These are phyloP conservation scores for Drepanosiphum platanoidis DNA, from an alignment of 2,888 invertebrate genomes.

Conservation along the genomic window DNA sequence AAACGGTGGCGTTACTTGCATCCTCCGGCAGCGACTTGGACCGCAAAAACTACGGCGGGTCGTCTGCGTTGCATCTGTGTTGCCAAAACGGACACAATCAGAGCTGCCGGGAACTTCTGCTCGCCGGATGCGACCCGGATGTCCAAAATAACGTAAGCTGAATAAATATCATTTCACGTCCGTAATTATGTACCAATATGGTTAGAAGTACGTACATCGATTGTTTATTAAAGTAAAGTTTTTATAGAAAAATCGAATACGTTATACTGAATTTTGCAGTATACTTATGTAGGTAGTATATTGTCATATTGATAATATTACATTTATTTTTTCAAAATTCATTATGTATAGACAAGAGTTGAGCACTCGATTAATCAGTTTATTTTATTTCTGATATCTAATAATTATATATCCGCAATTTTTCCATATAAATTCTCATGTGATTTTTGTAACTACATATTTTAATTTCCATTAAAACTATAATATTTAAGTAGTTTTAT, in stretches of 20 bases:
- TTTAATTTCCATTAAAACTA: too few species aligned
- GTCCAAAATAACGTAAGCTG: constrained; percentile 85
- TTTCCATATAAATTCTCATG: too few species aligned
- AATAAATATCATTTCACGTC: background rate
- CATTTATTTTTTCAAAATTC: too few species aligned
- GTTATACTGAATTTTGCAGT: background rate
- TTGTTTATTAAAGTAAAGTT: too few species aligned
- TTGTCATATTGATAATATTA: too few species aligned
- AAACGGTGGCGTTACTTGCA: constrained; percentile 77
- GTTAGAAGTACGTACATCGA: too few species aligned
- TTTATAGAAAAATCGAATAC: background rate
- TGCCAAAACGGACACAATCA: constrained; percentile 98
- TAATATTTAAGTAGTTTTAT: too few species aligned
- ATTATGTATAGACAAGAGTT: too few species aligned
- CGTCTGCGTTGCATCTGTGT: constrained; percentile 92
- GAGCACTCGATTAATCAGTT: too few species aligned
- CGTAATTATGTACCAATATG: background rate
- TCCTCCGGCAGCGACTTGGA: constrained; percentile 74
- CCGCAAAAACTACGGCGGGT: constrained; percentile 84
- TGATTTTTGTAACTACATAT: too few species aligned
- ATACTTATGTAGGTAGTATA: background rate
- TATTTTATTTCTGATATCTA: too few species aligned
- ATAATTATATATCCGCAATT: too few species aligned
- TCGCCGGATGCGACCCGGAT: constrained; percentile 88
- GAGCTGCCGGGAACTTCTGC: constrained; percentile 85